These are phyloP conservation scores for Cephus runcator DNA, from an alignment of 2,888 invertebrate genomes.

Conservation along the genomic window DNA sequence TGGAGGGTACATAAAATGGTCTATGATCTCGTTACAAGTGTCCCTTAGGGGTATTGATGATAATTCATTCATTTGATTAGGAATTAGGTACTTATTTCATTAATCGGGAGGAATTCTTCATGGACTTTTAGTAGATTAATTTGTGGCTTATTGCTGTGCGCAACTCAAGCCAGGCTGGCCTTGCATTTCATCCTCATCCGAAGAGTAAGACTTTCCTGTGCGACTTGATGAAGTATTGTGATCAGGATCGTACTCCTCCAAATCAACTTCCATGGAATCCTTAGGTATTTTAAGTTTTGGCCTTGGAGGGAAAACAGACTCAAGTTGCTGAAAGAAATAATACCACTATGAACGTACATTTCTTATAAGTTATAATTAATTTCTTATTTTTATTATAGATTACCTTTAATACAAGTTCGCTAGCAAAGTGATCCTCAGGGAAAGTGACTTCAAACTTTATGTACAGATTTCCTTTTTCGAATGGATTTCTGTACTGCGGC, in stretches of 20 bases:
- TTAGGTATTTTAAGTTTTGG: conserved; percentile 77
- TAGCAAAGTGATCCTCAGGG: conserved; percentile 83
- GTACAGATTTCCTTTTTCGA: conserved; percentile 87
- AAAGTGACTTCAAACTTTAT: conserved; percentile 89
- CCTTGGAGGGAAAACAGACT: conserved; percentile 79
- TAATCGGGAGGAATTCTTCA: not conserved
- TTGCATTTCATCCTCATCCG: conserved; percentile 72
- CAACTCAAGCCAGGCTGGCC: conserved; percentile 78
- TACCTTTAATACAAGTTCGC: conserved; percentile 70
- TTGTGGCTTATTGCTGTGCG: conserved; percentile 77
- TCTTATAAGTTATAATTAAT: not conserved
- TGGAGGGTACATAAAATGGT: too few species aligned
- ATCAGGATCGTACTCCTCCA: conserved; percentile 79
- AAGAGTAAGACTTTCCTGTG: conserved; percentile 78
- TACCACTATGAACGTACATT: not conserved
- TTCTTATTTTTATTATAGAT: conserved; percentile 13
- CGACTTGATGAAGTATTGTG: conserved; percentile 63
- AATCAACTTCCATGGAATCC: conserved; percentile 87
- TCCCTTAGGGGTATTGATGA: not conserved
- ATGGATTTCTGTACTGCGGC: conserved; percentile 87
- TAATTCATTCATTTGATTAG: not conserved
- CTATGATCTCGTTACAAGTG: too few species aligned
- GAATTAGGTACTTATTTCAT: conserved; percentile 4
- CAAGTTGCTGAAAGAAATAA: conserved; percentile 73
- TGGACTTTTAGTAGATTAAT: conserved; percentile 26